Conservation (phyloP, 2,888 invertebrate species). For the Ophioninae sp. region DNA sequence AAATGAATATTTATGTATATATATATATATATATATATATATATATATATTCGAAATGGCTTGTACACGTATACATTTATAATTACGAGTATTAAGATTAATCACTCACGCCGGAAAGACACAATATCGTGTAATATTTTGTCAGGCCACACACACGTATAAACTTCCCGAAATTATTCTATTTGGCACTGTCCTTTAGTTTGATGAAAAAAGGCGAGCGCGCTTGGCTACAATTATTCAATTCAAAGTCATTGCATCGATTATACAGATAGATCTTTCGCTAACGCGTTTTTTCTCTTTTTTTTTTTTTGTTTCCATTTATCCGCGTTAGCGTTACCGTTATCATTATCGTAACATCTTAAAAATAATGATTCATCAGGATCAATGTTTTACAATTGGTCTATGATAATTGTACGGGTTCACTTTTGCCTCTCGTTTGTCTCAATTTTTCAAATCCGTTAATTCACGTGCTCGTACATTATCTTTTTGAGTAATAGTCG, state of each 20-base stretch:
- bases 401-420: slow-evolving; percentile 62
- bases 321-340: slow-evolving; percentile 6
- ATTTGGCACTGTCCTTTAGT: slow-evolving; percentile 76
- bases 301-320: too few species aligned
- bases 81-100: slow-evolving; percentile 45
- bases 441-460: slow-evolving; percentile 27
- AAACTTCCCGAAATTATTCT: slow-evolving; percentile 75
- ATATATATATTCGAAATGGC: neutral
- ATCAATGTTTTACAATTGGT: slow-evolving; percentile 61
- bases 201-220: slow-evolving; percentile 75
- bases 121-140: slow-evolving; percentile 39
- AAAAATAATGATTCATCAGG: slow-evolving; percentile 55
- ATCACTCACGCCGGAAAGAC: slow-evolving; percentile 44
- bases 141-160: slow-evolving; percentile 70
- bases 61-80: slow-evolving; percentile 40
- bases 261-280: slow-evolving; percentile 63
- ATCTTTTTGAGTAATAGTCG: slow-evolving; percentile 36
- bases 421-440: slow-evolving; percentile 62
- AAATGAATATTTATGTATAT: too few species aligned
- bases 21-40: neutral
- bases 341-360: slow-evolving; percentile 41
- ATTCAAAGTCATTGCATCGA: slow-evolving; percentile 80
- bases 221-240: slow-evolving; percentile 77
- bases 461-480: slow-evolving; percentile 10
- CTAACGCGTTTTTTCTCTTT: slow-evolving; percentile 54